A percentile compares a stretch with the other conserved stretches of the same genome.
phyloP scores from a whole-genome alignment of 2,888 invertebrate genomes.

The Chloroclystis v-ata region DNA sequence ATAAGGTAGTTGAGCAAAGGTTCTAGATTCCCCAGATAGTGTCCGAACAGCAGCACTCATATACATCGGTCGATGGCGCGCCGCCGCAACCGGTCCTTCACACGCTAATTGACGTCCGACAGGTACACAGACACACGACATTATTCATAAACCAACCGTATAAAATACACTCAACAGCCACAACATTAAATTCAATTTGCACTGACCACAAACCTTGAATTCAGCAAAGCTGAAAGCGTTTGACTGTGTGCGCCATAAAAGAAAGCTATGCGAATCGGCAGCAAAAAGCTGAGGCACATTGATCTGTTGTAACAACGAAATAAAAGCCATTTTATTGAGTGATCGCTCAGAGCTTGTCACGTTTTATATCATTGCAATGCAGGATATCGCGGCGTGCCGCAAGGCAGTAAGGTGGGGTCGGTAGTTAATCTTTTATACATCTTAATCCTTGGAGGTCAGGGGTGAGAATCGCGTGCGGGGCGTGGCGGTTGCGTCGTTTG shows the following conservation, averaged over 20 bases:
- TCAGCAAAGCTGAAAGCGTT: slow-evolving; percentile 54
- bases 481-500: slow-evolving; percentile 40
- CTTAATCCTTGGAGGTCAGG: slow-evolving; percentile 47
- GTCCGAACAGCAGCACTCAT: slow-evolving; percentile 39
- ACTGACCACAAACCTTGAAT: slow-evolving; percentile 43
- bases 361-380: slow-evolving; percentile 62
- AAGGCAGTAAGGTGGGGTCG: slow-evolving; percentile 45
- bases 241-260: slow-evolving; percentile 46
- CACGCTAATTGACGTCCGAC: slow-evolving; percentile 69
- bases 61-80: slow-evolving; percentile 49
- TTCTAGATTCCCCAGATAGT: slow-evolving; percentile 41
- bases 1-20: slow-evolving; percentile 42
- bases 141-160: slow-evolving; percentile 40
- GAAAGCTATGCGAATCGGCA: slow-evolving; percentile 47
- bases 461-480: slow-evolving; percentile 41
- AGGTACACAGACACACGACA: slow-evolving; percentile 37
- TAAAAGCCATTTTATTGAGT: slow-evolving; percentile 73
- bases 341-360: slow-evolving; percentile 63
- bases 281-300: slow-evolving; percentile 58
- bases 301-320: slow-evolving; percentile 63
- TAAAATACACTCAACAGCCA: slow-evolving; percentile 38
- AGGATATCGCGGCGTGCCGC: slow-evolving; percentile 49
- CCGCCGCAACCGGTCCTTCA: slow-evolving; percentile 58
- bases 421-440: slow-evolving; percentile 41
- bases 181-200: slow-evolving; percentile 50